Percentiles rank a stretch among this genome's conserved stretches.
phyloP scores from a whole-genome alignment of 1,140 invertebrate species.

The Brachionus angularis region DNA sequence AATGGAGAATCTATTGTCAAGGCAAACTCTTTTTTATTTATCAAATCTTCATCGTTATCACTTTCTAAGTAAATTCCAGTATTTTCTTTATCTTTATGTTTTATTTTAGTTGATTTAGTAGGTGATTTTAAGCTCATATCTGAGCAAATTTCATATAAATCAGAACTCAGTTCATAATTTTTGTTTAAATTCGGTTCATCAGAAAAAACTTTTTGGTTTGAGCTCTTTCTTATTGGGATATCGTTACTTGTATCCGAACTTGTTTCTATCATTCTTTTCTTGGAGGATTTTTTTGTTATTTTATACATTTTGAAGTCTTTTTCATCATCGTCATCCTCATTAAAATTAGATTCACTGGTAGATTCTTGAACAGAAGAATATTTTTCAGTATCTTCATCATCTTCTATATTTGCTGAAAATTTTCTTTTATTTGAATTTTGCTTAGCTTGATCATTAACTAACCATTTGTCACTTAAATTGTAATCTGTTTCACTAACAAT shows the following conservation, averaged over 20 bases:
- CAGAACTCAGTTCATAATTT: too few species aligned
- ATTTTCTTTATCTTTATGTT: background rate
- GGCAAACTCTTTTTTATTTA: background rate
- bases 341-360: background rate
- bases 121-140: too few species aligned
- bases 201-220: background rate
- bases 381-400: background rate
- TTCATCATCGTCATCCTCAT: background rate
- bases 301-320: background rate
- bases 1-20: background rate
- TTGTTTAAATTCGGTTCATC: too few species aligned
- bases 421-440: slow-evolving; percentile 28
- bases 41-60: background rate
- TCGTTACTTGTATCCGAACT: too few species aligned
- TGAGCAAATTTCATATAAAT: too few species aligned
- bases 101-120: too few species aligned
- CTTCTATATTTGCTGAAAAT: background rate
- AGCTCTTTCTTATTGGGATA: too few species aligned
- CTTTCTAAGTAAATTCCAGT: background rate
- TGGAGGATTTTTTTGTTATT: background rate
- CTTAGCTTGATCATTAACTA: slow-evolving; percentile 3
- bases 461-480: slow-evolving; percentile 29
- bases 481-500: slow-evolving; percentile 26
- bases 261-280: background rate
- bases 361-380: background rate